Evolutionary conservation across 2,888 invertebrate species (phyloP).

Genomic region (Platycheirus rosarum): DNA sequence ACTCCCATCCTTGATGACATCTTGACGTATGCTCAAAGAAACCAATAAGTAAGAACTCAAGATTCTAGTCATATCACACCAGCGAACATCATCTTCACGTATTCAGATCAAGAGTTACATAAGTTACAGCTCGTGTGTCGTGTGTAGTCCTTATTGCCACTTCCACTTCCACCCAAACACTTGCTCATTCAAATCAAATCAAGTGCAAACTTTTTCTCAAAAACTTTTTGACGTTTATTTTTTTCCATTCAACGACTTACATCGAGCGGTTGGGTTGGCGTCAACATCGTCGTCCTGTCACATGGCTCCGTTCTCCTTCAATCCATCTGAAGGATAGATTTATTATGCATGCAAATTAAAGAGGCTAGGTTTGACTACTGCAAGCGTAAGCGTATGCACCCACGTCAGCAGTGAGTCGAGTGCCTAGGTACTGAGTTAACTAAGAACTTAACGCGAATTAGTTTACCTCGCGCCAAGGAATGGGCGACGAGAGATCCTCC

Average conservation of each 20-base stretch:
- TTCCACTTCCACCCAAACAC: conserved; percentile 62
- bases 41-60: conserved; percentile 45
- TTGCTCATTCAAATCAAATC: conserved; percentile 71
- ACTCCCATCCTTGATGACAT: conserved; percentile 58
- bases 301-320: conserved; percentile 57
- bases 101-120: conserved; percentile 65
- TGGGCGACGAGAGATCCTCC: conserved; percentile 35
- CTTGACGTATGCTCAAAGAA: conserved; percentile 50
- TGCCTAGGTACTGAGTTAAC: conserved; percentile 66
- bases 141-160: conserved; percentile 58
- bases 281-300: conserved; percentile 40
- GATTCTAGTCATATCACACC: conserved; percentile 41
- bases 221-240: conserved; percentile 53
- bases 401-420: conserved; percentile 59
- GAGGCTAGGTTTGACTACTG: conserved; percentile 74
- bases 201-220: conserved; percentile 67
- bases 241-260: conserved; percentile 22
- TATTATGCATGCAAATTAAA: conserved; percentile 74
- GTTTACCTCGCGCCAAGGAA: conserved; percentile 51
- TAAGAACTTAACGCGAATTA: conserved; percentile 72
- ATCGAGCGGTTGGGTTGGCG: neutral
- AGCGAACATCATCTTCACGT: conserved; percentile 46
- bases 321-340: conserved; percentile 70
- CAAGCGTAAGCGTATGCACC: conserved; percentile 69
- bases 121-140: conserved; percentile 52